Evolutionary conservation across 2,113 vertebrate genomes (phyloP).

Genomic region (Amphiprion percula): DNA sequence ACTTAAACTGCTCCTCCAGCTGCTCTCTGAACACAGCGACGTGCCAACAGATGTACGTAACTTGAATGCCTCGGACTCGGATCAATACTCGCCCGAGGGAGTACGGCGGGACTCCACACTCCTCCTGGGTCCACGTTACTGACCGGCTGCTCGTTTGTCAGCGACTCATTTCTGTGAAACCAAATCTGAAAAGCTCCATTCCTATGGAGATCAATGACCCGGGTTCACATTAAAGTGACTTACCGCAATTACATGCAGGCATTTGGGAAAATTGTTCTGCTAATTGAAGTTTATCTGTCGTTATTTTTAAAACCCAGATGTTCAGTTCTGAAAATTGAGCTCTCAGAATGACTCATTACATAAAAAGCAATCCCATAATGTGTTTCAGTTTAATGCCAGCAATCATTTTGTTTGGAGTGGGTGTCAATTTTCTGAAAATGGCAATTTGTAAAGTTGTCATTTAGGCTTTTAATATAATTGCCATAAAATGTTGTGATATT

Average conservation of each 20-base stretch:
- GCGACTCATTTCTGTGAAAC: slow-evolving; percentile 7
- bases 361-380: slow-evolving; percentile 32
- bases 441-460: slow-evolving; percentile 26
- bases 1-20: neutral
- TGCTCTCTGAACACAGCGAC: neutral
- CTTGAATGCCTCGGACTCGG: slow-evolving; percentile 6
- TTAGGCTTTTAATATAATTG: slow-evolving; percentile 54
- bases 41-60: neutral
- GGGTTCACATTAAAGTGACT: slow-evolving; percentile 11
- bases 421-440: slow-evolving; percentile 46
- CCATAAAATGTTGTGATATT: slow-evolving; percentile 19
- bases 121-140: too few species aligned
- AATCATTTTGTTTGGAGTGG: slow-evolving; percentile 46
- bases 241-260: slow-evolving; percentile 13
- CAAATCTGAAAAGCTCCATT: slow-evolving; percentile 24
- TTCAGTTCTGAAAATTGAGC: neutral
- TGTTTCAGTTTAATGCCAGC: slow-evolving; percentile 40
- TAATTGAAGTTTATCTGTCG: slow-evolving; percentile 24
- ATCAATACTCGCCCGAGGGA: slow-evolving; percentile 4
- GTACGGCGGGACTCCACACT: too few species aligned
- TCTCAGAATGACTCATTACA: slow-evolving; percentile 36
- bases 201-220: slow-evolving; percentile 25
- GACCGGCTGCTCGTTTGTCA: too few species aligned
- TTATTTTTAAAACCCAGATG: slow-evolving; percentile 37
- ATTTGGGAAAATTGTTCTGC: slow-evolving; percentile 3